Evolutionary conservation across 2,888 invertebrate genomes (phyloP).

Genomic region (Tholera decimalis): DNA sequence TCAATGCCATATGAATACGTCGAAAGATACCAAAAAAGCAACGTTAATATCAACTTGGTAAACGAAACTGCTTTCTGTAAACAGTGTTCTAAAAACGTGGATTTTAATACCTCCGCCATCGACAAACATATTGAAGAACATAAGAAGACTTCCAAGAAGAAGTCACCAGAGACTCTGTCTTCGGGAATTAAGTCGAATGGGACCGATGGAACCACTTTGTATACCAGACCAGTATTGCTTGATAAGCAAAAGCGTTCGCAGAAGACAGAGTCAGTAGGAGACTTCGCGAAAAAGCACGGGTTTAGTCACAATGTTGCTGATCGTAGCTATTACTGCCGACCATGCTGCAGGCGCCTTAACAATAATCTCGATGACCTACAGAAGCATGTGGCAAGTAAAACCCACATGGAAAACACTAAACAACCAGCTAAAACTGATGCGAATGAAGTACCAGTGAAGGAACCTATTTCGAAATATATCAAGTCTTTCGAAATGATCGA

Average conservation of each 20-base stretch:
- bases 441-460: conserved; percentile 1
- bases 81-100: conserved; percentile 39
- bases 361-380: conserved; percentile 21
- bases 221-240: conserved; percentile 40
- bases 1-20: conserved; percentile 25
- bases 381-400: conserved; percentile 31
- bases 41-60: conserved; percentile 41
- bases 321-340: conserved; percentile 42
- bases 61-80: conserved; percentile 49
- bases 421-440: neutral
- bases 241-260: neutral
- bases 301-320: conserved; percentile 41
- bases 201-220: conserved; percentile 31
- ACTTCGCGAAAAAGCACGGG: conserved; percentile 37
- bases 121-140: conserved; percentile 45
- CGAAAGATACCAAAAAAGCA: conserved; percentile 37
- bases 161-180: conserved; percentile 9
- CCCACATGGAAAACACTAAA: conserved; percentile 35
- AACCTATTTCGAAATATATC: neutral
- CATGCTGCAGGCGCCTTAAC: conserved; percentile 32
- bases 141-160: conserved; percentile 9
- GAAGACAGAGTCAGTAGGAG: neutral
- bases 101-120: conserved; percentile 36
- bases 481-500: conserved; percentile 1
- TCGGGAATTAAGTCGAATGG: conserved; percentile 36